Evolutionary conservation across 2,797 vertebrate genomes (phyloP).

Genomic region (Spea hammondii): DNA sequence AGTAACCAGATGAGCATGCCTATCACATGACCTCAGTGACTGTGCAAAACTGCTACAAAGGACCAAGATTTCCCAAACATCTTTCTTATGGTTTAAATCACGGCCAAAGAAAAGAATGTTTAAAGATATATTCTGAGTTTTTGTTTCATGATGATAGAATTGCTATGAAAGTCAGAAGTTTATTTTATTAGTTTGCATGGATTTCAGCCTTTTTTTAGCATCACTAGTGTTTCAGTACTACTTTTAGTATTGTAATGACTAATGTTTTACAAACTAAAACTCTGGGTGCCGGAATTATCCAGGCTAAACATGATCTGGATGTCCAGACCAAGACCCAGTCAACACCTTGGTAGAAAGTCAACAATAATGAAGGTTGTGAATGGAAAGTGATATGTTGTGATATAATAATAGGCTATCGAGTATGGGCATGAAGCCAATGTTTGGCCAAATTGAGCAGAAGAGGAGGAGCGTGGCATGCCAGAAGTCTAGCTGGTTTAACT

Average conservation of each 20-base stretch:
- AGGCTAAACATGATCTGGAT: no score
- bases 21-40: slow-evolving; percentile 44
- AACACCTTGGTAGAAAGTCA: no score
- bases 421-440: no score
- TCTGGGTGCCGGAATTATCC: no score
- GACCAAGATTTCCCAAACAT: slow-evolving; percentile 32
- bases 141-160: slow-evolving; percentile 36
- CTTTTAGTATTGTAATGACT: background rate
- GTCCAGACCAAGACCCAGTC: no score
- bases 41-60: slow-evolving; percentile 31
- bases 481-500: no score
- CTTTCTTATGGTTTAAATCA: slow-evolving; percentile 36
- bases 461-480: no score
- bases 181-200: slow-evolving; percentile 26
- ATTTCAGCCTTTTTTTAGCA: background rate
- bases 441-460: no score
- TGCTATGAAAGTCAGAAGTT: slow-evolving; percentile 13
- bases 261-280: background rate
- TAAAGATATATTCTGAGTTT: slow-evolving; percentile 33
- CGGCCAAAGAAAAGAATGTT: slow-evolving; percentile 35
- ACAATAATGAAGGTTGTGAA: no score
- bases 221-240: background rate
- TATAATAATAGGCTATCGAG: no score
- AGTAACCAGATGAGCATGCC: slow-evolving; percentile 43
- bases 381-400: no score